Conservation (phyloP, 1,140 invertebrate species). For the Armadillidium nasatum region DNA sequence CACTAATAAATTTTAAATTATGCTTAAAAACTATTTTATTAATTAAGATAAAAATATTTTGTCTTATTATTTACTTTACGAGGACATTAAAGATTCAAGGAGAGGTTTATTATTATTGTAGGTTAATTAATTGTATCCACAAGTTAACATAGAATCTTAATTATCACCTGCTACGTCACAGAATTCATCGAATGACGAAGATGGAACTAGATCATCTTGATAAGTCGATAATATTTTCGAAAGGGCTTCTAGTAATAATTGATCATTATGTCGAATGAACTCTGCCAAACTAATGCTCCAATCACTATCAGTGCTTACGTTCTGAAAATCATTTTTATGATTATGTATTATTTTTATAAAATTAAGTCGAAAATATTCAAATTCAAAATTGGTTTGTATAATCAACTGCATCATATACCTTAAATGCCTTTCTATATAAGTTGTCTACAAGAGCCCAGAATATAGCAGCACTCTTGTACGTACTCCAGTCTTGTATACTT, state of each 20-base stretch:
- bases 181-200: conserved; percentile 82
- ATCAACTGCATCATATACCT: conserved; percentile 29
- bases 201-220: conserved; percentile 82
- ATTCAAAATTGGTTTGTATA: not conserved
- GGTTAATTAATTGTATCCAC: too few species aligned
- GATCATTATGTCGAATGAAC: conserved; percentile 90
- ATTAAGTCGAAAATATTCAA: not conserved
- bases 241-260: conserved; percentile 76
- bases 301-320: conserved; percentile 61
- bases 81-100: too few species aligned
- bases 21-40: too few species aligned
- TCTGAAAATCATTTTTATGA: conserved; percentile 42
- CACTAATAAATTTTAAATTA: too few species aligned
- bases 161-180: conserved; percentile 71
- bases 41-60: too few species aligned
- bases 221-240: conserved; percentile 74
- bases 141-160: too few species aligned
- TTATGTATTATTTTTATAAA: not conserved
- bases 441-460: conserved; percentile 76
- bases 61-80: too few species aligned
- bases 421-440: conserved; percentile 63
- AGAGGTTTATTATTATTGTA: too few species aligned
- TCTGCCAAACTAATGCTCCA: conserved; percentile 86
- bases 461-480: conserved; percentile 79
- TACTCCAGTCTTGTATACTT: conserved; percentile 63